Evolutionary conservation across 2,888 invertebrate genomes (phyloP), one percentile per base, ranked within the genome.

Genomic region (Panzeria rudis): DNA sequence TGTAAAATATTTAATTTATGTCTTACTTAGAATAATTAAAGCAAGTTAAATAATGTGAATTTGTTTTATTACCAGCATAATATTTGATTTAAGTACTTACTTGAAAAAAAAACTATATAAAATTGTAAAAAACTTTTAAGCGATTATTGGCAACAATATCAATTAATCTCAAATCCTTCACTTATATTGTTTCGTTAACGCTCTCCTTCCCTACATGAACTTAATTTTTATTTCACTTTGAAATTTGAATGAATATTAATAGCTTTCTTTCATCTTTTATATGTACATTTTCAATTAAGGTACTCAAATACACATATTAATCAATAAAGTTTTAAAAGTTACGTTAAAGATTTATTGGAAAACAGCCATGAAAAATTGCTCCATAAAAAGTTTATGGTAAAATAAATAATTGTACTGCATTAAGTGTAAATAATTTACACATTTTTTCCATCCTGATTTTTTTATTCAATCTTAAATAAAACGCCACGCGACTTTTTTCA

Each of bases 351-450:
- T 62, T 80, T 56, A 80, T 64, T 72, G 72, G 38, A 80, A 72
- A 73, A 73, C 17, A 73, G 38, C 50, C 59, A 32, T 73, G 73
- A 80, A 73, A 59, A 80, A 73, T 80, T 38, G 32, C 17, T 56
- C 15, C 38, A 54, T 66, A 56, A 79, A 78, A 71, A 79, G 69
- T 79, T 83, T 47, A 79, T 69, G 64, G 29, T 73, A 50, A 76
- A 71, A 56, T 76, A 76, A 84, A 84, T 71, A 59, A 71, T 80
- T 64, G 54, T 80, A 72, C 72, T 77, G 84, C 84, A 80, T 54
- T 61, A 72, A 72, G 76, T 72, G 80, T 84, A 76, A 84, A 84
- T 80, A 84, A 84, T 84, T 84, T 84, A 84, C 79, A 84, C 64
- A 47, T 75, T 62, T 68, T 71, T 76, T 47, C 5, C 13, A 52